Percentiles rank a stretch among this genome's conserved stretches.
phyloP scores from a whole-genome alignment of 2,888 invertebrate genomes.

The Epinotia brunnichana region DNA sequence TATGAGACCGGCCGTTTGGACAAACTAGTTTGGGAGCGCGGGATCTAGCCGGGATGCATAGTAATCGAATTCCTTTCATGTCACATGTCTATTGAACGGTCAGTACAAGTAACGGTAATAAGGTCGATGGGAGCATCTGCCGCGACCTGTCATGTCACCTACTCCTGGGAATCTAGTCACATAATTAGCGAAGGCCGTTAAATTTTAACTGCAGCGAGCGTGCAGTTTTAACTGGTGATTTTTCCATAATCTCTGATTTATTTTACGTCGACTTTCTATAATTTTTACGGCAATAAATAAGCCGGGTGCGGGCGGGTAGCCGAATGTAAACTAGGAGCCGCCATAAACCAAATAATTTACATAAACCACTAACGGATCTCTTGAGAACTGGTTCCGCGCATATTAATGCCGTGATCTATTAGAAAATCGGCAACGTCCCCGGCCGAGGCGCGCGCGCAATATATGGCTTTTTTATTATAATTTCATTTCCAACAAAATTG shows the following conservation, averaged over 20 bases:
- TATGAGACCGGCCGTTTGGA: conserved; percentile 72
- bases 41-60: conserved; percentile 63
- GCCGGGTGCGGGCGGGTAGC: conserved; percentile 61
- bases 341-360: conserved; percentile 80
- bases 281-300: conserved; percentile 61
- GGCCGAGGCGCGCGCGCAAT: conserved; percentile 61
- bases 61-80: conserved; percentile 78
- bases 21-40: conserved; percentile 75
- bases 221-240: conserved; percentile 40
- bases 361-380: conserved; percentile 83
- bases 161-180: conserved; percentile 36
- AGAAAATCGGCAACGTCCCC: conserved; percentile 74
- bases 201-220: conserved; percentile 39
- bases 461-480: conserved; percentile 69
- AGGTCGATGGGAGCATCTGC: conserved; percentile 39
- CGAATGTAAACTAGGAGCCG: conserved; percentile 78
- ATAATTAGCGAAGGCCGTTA: conserved; percentile 36
- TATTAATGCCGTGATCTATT: conserved; percentile 82
- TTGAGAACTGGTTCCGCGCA: conserved; percentile 75
- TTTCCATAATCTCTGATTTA: conserved; percentile 61
- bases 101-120: conserved; percentile 64
- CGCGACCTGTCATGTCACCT: conserved; percentile 28
- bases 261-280: conserved; percentile 70
- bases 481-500: conserved; percentile 65
- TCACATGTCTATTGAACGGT: conserved; percentile 69